These are phyloP conservation scores for Nansenia antarctica DNA, from an alignment of 2,113 vertebrate genomes.

Conservation along the genomic window DNA sequence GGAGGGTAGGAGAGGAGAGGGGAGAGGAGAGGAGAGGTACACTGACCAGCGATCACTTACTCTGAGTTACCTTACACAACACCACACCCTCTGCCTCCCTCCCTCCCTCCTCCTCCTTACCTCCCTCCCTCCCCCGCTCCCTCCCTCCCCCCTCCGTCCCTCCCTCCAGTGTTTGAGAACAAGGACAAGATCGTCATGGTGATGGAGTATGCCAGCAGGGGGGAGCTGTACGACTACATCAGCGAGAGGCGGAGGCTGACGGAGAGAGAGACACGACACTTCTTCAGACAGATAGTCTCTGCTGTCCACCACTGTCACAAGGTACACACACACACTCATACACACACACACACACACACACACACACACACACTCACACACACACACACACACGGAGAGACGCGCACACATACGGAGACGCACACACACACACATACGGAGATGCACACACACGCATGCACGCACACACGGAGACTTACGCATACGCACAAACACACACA, in stretches of 20 bases:
- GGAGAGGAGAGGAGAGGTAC: too few species aligned
- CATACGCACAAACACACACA: not conserved
- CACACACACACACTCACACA: not conserved
- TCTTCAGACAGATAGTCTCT: slow-evolving; percentile 97
- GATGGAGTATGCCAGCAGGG: slow-evolving; percentile 94
- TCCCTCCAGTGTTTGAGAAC: slow-evolving; percentile 91
- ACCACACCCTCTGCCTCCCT: too few species aligned
- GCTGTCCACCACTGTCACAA: slow-evolving; percentile 98
- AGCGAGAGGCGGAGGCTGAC: slow-evolving; percentile 89
- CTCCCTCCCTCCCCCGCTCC: too few species aligned
- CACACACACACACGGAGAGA: not conserved
- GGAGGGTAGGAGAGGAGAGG: too few species aligned
- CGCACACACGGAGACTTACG: too few species aligned
- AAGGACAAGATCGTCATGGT: slow-evolving; percentile 99
- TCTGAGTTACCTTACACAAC: too few species aligned
- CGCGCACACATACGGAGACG: not conserved
- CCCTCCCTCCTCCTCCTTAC: too few species aligned
- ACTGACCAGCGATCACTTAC: too few species aligned
- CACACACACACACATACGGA: too few species aligned
- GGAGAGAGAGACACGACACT: slow-evolving; percentile 92
- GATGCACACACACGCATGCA: not conserved
- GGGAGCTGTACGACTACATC: slow-evolving; percentile 97
- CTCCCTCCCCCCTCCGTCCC: too few species aligned
- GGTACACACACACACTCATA: slow-evolving; percentile 67
- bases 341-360: not conserved